phyloP scores from a whole-genome alignment of 2,888 invertebrate genomes.

The Parnassius mnemosyne region DNA sequence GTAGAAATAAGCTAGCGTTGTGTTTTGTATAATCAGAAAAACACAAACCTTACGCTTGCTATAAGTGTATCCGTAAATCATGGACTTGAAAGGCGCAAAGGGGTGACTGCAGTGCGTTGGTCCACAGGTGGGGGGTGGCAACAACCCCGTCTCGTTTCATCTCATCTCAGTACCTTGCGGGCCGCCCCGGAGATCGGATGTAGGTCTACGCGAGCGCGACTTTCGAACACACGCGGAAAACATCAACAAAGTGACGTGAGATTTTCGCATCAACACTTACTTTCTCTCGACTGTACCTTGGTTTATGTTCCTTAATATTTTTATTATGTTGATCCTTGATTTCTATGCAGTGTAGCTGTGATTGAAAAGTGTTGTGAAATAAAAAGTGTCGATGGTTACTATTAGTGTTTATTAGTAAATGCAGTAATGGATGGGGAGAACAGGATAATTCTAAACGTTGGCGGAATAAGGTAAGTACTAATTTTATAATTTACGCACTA shows the following conservation, averaged over 20 bases:
- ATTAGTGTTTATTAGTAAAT: slow-evolving; percentile 20
- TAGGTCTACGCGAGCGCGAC: background rate
- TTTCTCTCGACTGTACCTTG: slow-evolving; percentile 8
- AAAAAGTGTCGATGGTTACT: slow-evolving; percentile 38
- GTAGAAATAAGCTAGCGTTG: too few species aligned
- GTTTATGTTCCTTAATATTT: background rate
- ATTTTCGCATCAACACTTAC: background rate
- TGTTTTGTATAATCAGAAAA: slow-evolving; percentile 5
- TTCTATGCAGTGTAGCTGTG: slow-evolving; percentile 36
- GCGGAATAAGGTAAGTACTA: slow-evolving; percentile 87
- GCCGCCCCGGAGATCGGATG: slow-evolving; percentile 47
- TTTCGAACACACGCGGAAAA: slow-evolving; percentile 19
- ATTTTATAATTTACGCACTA: too few species aligned
- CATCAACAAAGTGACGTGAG: slow-evolving; percentile 13
- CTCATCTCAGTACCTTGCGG: slow-evolving; percentile 34
- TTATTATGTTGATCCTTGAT: background rate
- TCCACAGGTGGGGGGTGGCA: slow-evolving; percentile 70
- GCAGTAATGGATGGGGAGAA: slow-evolving; percentile 92
- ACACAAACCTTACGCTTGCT: slow-evolving; percentile 13
- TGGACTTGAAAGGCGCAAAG: slow-evolving; percentile 57
- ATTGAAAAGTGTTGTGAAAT: slow-evolving; percentile 32
- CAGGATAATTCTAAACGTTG: slow-evolving; percentile 95
- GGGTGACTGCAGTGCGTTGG: slow-evolving; percentile 75
- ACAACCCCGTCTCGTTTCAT: slow-evolving; percentile 39
- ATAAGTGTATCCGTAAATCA: slow-evolving; percentile 37